phyloP scores from a whole-genome alignment of 1,140 invertebrate species.

The Microplitis mediator region DNA sequence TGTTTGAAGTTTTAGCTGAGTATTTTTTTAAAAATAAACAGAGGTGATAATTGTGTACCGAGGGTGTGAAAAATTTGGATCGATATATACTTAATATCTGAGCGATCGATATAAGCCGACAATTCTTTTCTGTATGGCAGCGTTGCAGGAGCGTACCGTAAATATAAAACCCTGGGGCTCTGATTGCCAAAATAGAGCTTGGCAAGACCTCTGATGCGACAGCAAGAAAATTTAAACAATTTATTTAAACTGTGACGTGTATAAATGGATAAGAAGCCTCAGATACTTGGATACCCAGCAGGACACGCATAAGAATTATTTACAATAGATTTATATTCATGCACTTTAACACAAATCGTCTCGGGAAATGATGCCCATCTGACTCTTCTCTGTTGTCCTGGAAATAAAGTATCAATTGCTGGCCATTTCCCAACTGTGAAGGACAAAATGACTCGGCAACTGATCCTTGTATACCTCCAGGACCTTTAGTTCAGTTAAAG shows the following conservation, averaged over 20 bases:
- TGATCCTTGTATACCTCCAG: background rate
- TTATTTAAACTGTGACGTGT: too few relatives aligned
- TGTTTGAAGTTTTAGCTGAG: too few relatives aligned
- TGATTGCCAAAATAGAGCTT: background rate
- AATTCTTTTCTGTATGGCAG: slow-evolving; percentile 2
- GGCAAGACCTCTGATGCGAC: background rate
- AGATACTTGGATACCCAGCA: too few relatives aligned
- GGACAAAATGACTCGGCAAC: background rate
- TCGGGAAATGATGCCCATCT: background rate
- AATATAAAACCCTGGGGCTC: slow-evolving; percentile 24
- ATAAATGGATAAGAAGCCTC: too few relatives aligned
- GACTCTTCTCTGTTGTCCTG: background rate
- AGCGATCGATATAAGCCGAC: slow-evolving; percentile 18
- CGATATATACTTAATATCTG: slow-evolving; percentile 1
- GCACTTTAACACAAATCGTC: background rate
- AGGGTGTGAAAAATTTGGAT: slow-evolving; percentile 17
- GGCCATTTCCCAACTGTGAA: background rate
- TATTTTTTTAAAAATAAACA: too few relatives aligned
- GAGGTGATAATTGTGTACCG: background rate
- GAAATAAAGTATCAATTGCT: too few relatives aligned
- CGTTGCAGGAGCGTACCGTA: slow-evolving; percentile 29
- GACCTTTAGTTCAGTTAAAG: too few relatives aligned
- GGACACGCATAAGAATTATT: background rate
- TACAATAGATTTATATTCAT: background rate
- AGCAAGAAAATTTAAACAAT: too few relatives aligned